These are phyloP conservation scores for Platorchestia sp. DNA, from an alignment of 1,140 invertebrate genomes.

Conservation along the genomic window DNA sequence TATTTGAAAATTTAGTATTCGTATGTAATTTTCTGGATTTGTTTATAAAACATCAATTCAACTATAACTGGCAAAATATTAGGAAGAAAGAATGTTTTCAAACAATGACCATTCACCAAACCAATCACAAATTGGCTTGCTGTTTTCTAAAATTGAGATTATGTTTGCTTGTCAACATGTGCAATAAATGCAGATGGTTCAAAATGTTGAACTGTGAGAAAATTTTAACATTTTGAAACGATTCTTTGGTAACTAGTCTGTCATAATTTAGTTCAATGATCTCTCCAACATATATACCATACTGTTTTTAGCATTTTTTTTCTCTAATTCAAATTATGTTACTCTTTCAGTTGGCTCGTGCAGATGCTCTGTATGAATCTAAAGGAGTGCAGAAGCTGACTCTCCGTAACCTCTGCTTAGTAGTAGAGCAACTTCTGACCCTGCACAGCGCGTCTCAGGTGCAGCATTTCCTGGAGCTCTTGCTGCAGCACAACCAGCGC, in stretches of 20 bases:
- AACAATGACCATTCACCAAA: too few species aligned
- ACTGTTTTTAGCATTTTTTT: background rate
- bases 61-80: too few species aligned
- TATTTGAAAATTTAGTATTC: too few species aligned
- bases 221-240: too few species aligned
- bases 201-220: too few species aligned
- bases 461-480: conserved; percentile 15
- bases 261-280: background rate
- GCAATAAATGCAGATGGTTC: too few species aligned
- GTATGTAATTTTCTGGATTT: too few species aligned
- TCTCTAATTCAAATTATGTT: background rate
- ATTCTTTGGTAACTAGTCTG: background rate
- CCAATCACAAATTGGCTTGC: too few species aligned
- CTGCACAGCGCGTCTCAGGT: conserved; percentile 27
- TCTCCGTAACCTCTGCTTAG: background rate
- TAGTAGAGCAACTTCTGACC: background rate
- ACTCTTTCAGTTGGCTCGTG: background rate
- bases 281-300: background rate
- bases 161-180: too few species aligned
- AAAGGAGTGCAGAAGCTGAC: background rate
- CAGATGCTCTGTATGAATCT: background rate
- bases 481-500: background rate
- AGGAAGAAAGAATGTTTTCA: too few species aligned
- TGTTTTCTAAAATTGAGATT: too few species aligned
- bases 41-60: too few species aligned